Evolutionary conservation across 2,113 vertebrate genomes (phyloP), one percentile per base, ranked within the genome.

Genomic region (Felis chaus): DNA sequence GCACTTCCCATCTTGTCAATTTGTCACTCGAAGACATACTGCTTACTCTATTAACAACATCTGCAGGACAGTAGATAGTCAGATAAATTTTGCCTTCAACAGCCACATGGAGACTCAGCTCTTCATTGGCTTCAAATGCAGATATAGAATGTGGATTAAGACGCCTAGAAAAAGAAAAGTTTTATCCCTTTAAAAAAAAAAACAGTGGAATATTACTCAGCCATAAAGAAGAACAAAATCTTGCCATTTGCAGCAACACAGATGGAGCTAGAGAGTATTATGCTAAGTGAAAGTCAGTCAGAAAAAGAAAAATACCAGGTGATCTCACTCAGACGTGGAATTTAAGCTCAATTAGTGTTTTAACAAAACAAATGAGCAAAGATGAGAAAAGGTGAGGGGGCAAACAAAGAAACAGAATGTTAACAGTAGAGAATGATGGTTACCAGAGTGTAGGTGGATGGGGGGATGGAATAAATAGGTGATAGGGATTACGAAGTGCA

Each of bases 1-100:
- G 98, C 82, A 99, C 99, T 97, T 99, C 99, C 99, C 99, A 99
- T 96, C 99, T 99, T 16, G 99, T 99, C 93, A 99, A 88, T 91
- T 99, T 99, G 98, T 99, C 99, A 79, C 99, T 99, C 57, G 99
- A 94, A 0, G 99, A 99, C 99, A 99, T 99, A 91, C 99, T 99
- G 97, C 99, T 98, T 79, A 99, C 84, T 97, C 98, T 98, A 63
- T 97, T 98, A 91, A 98, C 27, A 45, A 97, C 85, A 71, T 98
- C 98, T 66, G 98, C 97, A 21, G 99, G 98, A 71, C 99, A 99
- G 55, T 99, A 99, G 85, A 99, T 98, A 57, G 99, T 98, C 0
- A 99, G 99, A 97, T 99, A 99, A 89, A 99, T 99, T 98, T 99
- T 99, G 92, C 99, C 99, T 97, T 99, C 99, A 36, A 99, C 92